Conservation (phyloP, 2,888 invertebrate genomes). For the Elmis aenea region DNA sequence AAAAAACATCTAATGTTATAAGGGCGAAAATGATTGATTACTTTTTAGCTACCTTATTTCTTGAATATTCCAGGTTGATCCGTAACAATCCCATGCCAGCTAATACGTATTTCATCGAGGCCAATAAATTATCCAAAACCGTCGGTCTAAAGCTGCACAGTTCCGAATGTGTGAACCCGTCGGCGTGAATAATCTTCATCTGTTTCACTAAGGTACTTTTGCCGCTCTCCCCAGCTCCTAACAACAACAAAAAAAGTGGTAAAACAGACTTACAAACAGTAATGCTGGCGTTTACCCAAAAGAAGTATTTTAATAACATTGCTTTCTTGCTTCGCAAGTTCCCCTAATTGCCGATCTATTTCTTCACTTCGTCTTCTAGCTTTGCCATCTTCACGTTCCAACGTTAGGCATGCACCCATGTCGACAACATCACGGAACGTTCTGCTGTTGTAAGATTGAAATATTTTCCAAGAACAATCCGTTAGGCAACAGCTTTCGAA, state of each 20-base stretch:
- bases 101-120: slow-evolving; percentile 64
- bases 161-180: slow-evolving; percentile 59
- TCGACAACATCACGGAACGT: slow-evolving; percentile 36
- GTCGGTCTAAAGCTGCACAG: slow-evolving; percentile 59
- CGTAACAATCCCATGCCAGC: slow-evolving; percentile 61
- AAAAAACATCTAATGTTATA: slow-evolving; percentile 11
- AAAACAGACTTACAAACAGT: background rate
- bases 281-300: slow-evolving; percentile 55
- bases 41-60: slow-evolving; percentile 57
- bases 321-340: slow-evolving; percentile 54
- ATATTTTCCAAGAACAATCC: too few relatives aligned
- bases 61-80: slow-evolving; percentile 56
- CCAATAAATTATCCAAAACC: slow-evolving; percentile 59
- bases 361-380: slow-evolving; percentile 57
- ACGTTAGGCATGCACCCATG: slow-evolving; percentile 60
- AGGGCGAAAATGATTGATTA: too few relatives aligned
- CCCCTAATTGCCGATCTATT: slow-evolving; percentile 56
- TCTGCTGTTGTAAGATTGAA: too few relatives aligned
- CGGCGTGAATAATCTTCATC: slow-evolving; percentile 66
- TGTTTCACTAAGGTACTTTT: slow-evolving; percentile 65
- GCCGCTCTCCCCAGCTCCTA: slow-evolving; percentile 63
- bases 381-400: slow-evolving; percentile 57
- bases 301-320: slow-evolving; percentile 60
- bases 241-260: slow-evolving; percentile 10
- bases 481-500: too few relatives aligned